Conservation (phyloP, 2,113 vertebrate genomes). For the Clarias macrocephalus region DNA sequence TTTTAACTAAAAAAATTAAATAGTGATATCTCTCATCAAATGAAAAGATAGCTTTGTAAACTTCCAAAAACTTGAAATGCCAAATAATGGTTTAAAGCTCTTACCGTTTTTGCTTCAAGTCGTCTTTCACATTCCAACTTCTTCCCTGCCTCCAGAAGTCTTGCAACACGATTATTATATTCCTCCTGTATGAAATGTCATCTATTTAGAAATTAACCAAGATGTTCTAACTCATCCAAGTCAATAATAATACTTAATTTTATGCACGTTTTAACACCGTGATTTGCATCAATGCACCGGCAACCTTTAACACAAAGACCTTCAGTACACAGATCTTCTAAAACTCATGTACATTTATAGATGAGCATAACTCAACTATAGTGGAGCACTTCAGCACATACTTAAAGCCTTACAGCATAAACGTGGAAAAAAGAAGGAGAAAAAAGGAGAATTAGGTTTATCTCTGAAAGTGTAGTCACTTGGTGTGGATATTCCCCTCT, state of each 20-base stretch:
- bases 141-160: conserved; percentile 58
- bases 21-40: conserved; percentile 24
- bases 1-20: conserved; percentile 32
- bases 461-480: conserved; percentile 52
- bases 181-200: conserved; percentile 39
- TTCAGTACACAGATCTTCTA: neutral
- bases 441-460: conserved; percentile 37
- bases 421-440: conserved; percentile 66
- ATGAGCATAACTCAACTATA: neutral
- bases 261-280: neutral
- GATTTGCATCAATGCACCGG: neutral
- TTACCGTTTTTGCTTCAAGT: conserved; percentile 73
- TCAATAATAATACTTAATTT: neutral
- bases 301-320: neutral
- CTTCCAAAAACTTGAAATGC: conserved; percentile 31
- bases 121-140: conserved; percentile 53
- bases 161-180: conserved; percentile 73
- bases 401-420: conserved; percentile 4
- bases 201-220: conserved; percentile 3
- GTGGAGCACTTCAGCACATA: conserved; percentile 6
- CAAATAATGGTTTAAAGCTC: conserved; percentile 30
- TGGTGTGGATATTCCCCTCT: conserved; percentile 57
- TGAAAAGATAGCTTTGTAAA: conserved; percentile 46
- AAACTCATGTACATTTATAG: neutral
- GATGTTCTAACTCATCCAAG: neutral